Evolutionary conservation across 2,888 invertebrate genomes (phyloP), one percentile per base, ranked within the genome.

Genomic region (Diaphora mendica): DNA sequence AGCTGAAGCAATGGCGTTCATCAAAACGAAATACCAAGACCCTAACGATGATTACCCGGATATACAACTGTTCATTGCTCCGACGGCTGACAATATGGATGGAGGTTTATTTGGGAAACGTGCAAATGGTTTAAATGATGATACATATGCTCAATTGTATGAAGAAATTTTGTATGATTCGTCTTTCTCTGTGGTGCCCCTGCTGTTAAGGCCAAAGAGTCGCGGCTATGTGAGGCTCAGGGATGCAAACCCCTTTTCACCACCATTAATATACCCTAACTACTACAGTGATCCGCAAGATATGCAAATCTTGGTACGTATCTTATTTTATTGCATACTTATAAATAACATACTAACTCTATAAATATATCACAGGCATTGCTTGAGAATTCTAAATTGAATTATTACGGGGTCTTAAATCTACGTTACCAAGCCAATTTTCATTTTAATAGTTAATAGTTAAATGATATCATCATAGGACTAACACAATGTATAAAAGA

Each of bases 241-340:
- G 81, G 97, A 97, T 68, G 93, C 94, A 0, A 96, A 98, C 88
- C 97, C 98, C 0, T 94, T 96, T 72, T 96, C 97, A 0, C 97
- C 97, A 80, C 98, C 99, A 0, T 90, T 97, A n/a, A 98, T 99
- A 76, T 97, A 98, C 90, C 98, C 99, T 0, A 99, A 99, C 90
- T 99, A 99, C 90, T 97, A 97, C 85, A 92, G 96, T 0, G 96
- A 98, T 85, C 97, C 97, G 0, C 91, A 96, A 55, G 99, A 99
- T 88, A 88, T 98, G 35, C 96, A 96, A 81, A 92, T 97, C 72
- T 91, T 98, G 95, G 98, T 98, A 96, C 94, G 96, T 90, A 62
- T 39, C 33, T 30, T 33, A 69, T 30, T 67, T 71, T 55, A 26
- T 17, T 62, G 5, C 13, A 59, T 62, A 30, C 62, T 13, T 7